Evolutionary conservation across 37 sponge, comb jelly and placozoan species (phyloP).

Genomic region (Bolinopsis microptera): DNA sequence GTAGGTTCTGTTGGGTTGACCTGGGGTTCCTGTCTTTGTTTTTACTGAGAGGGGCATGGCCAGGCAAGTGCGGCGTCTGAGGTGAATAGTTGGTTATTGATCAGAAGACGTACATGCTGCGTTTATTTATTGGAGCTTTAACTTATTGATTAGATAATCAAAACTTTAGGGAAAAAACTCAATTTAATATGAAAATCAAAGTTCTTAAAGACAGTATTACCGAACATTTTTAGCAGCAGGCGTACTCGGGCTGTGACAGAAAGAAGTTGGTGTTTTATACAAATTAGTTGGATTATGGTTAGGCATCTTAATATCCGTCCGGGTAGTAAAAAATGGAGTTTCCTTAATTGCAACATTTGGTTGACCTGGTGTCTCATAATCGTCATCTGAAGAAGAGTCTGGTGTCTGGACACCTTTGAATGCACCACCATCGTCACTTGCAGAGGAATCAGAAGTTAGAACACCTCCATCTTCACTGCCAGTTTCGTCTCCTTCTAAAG

Average conservation of each 20-base stretch:
- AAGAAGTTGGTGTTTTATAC: neutral
- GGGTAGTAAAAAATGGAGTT: conserved; percentile 6
- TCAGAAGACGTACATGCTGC: too few species aligned
- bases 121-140: too few species aligned
- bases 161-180: neutral
- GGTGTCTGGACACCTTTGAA: too few species aligned
- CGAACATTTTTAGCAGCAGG: neutral
- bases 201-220: too few species aligned
- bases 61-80: conserved; percentile 16
- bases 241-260: neutral
- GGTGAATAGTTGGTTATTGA: neutral
- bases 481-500: neutral
- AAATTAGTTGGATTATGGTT: neutral
- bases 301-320: neutral
- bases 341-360: neutral
- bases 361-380: neutral
- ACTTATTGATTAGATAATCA: too few species aligned
- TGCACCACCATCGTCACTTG: neutral
- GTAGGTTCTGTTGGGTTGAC: conserved; percentile 38
- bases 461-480: neutral
- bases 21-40: conserved; percentile 26
- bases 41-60: conserved; percentile 38
- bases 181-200: too few species aligned
- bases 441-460: neutral
- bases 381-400: neutral